These are phyloP conservation scores for Mesochorus sp. DNA, from an alignment of 2,888 invertebrate genomes.

Conservation along the genomic window DNA sequence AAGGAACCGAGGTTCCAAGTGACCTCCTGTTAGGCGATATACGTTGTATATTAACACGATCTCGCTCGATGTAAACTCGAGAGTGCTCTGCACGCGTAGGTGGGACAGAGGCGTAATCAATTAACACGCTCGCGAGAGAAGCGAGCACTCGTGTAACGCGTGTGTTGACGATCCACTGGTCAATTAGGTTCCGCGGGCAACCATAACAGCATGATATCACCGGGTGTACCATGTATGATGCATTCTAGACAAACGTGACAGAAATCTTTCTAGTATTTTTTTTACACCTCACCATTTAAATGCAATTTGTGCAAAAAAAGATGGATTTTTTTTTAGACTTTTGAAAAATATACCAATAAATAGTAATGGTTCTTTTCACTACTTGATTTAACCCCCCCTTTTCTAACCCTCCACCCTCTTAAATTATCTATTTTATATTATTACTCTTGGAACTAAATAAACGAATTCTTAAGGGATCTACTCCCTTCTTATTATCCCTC, in stretches of 20 bases:
- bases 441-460: too few relatives aligned
- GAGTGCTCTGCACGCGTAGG: conserved; percentile 34
- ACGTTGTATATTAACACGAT: background rate
- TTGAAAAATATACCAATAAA: background rate
- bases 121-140: conserved; percentile 41
- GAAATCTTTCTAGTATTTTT: background rate
- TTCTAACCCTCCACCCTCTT: too few relatives aligned
- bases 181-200: conserved; percentile 69
- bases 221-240: conserved; percentile 1
- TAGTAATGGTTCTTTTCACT: too few relatives aligned
- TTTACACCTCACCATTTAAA: background rate
- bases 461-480: too few relatives aligned
- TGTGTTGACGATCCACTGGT: conserved; percentile 73
- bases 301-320: background rate
- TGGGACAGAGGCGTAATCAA: conserved; percentile 58
- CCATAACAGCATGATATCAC: conserved; percentile 61
- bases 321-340: background rate
- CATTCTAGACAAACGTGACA: background rate
- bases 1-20: too few relatives aligned
- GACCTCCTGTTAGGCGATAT: too few relatives aligned
- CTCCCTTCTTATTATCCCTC: too few relatives aligned
- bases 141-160: conserved; percentile 59
- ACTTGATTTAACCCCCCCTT: too few relatives aligned
- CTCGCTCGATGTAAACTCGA: conserved; percentile 13
- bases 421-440: too few relatives aligned